phyloP scores from a whole-genome alignment of 2,888 invertebrate species.

The Aelia acuminata region DNA sequence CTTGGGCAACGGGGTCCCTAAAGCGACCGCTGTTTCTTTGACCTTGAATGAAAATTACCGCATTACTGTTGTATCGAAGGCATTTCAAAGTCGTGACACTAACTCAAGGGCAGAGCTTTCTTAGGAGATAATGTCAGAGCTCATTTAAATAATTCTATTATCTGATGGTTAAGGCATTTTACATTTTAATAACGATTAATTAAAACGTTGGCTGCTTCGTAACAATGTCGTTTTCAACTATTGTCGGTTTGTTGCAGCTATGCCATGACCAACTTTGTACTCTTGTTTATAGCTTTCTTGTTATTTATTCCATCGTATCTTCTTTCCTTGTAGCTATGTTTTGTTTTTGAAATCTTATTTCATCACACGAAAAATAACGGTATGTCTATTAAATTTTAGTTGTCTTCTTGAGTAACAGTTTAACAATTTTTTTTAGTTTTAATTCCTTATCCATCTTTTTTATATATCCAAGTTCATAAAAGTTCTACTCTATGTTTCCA shows the following conservation, averaged over 20 bases:
- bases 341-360: too few species aligned
- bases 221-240: neutral
- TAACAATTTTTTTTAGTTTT: too few species aligned
- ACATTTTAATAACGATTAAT: constrained; percentile 18
- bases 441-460: too few species aligned
- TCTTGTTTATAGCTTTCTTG: neutral
- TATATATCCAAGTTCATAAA: too few species aligned
- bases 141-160: constrained; percentile 24
- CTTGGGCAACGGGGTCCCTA: neutral
- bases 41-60: constrained; percentile 27
- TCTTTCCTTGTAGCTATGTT: too few species aligned
- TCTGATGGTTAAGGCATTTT: neutral
- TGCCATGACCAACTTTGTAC: neutral
- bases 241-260: neutral
- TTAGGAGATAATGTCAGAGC: constrained; percentile 16
- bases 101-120: neutral
- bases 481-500: too few species aligned
- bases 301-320: too few species aligned
- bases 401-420: too few species aligned
- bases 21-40: neutral
- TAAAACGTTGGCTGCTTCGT: neutral
- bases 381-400: too few species aligned
- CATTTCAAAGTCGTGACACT: constrained; percentile 24
- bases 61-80: neutral
- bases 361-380: too few species aligned